These are phyloP conservation scores for Pseudomyrmex gracilis DNA, from an alignment of 1,140 invertebrate species.

Conservation along the genomic window DNA sequence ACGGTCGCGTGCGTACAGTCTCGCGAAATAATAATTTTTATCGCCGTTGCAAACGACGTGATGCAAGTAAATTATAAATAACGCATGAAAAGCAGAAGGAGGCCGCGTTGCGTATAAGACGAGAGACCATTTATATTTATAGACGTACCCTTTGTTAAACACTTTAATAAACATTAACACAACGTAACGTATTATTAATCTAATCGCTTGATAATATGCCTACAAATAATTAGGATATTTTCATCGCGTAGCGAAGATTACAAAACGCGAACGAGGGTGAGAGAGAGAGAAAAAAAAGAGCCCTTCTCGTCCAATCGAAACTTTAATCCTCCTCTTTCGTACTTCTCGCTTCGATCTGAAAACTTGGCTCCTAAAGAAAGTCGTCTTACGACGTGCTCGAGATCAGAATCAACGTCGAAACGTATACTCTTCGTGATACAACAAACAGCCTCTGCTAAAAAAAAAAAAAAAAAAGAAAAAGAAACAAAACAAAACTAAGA, in stretches of 20 bases:
- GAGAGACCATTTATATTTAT: slow-evolving; percentile 18
- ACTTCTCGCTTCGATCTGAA: slow-evolving; percentile 48
- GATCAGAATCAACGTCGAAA: slow-evolving; percentile 37
- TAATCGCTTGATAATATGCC: slow-evolving; percentile 21
- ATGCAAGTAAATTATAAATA: neutral
- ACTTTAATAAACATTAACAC: slow-evolving; percentile 13
- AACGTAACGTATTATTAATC: slow-evolving; percentile 21
- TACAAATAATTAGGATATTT: neutral
- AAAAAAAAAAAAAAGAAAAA: neutral
- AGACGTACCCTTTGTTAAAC: slow-evolving; percentile 17
- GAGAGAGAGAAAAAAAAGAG: too few species aligned
- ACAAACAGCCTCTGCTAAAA: slow-evolving; percentile 10
- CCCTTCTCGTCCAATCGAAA: slow-evolving; percentile 19
- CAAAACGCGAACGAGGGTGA: neutral
- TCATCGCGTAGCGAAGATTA: neutral
- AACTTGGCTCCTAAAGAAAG: slow-evolving; percentile 37
- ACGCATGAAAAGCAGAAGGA: neutral
- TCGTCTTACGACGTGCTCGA: slow-evolving; percentile 31
- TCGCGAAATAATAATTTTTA: slow-evolving; percentile 2
- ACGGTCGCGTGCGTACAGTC: slow-evolving; percentile 5
- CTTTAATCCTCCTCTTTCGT: slow-evolving; percentile 52
- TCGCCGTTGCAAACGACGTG: neutral
- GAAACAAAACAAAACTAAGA: neutral
- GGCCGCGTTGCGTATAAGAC: neutral
- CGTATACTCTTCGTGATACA: slow-evolving; percentile 33